Percentiles rank a stretch among this genome's conserved stretches.
Evolutionary conservation across 2,888 invertebrate genomes (phyloP).

Genomic region (Myopa testacea): DNA sequence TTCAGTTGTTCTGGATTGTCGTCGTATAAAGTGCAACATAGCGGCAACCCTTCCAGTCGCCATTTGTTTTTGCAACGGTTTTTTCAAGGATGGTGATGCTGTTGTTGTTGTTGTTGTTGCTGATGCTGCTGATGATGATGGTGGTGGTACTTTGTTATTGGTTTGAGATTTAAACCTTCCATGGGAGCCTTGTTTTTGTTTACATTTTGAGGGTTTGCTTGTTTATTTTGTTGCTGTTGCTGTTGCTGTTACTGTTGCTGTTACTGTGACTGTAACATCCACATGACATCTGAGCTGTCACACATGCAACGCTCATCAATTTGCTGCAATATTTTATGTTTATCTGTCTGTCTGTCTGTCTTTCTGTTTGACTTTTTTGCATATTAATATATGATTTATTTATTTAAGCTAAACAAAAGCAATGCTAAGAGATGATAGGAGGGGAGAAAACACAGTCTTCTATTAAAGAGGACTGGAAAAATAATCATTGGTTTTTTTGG

Average conservation of each 20-base stretch:
- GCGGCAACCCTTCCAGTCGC: constrained; percentile 30
- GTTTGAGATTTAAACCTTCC: not conserved
- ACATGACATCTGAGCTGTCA: constrained; percentile 49
- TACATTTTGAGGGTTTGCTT: not conserved
- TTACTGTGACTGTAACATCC: constrained; percentile 5
- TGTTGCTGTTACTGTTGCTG: constrained; percentile 30
- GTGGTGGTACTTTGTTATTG: not conserved
- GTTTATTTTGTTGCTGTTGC: constrained; percentile 4
- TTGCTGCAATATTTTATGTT: constrained; percentile 31
- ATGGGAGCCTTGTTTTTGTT: not conserved
- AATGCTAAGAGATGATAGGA: not conserved
- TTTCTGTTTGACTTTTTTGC: not conserved
- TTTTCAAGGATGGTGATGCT: not conserved
- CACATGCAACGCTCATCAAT: constrained; percentile 47
- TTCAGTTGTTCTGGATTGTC: not conserved
- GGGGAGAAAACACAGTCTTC: too few relatives aligned
- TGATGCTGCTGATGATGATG: not conserved
- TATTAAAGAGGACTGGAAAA: too few relatives aligned
- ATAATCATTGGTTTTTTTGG: too few relatives aligned
- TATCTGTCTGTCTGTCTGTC: constrained; percentile 17
- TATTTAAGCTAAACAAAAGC: constrained; percentile 4
- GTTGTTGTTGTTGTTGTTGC: constrained; percentile 4
- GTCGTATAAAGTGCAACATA: constrained; percentile 14
- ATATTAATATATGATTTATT: not conserved
- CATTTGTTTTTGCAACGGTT: constrained; percentile 19